Conservation (phyloP, 1,140 invertebrate species). For the Trigoniulus corallinus region DNA sequence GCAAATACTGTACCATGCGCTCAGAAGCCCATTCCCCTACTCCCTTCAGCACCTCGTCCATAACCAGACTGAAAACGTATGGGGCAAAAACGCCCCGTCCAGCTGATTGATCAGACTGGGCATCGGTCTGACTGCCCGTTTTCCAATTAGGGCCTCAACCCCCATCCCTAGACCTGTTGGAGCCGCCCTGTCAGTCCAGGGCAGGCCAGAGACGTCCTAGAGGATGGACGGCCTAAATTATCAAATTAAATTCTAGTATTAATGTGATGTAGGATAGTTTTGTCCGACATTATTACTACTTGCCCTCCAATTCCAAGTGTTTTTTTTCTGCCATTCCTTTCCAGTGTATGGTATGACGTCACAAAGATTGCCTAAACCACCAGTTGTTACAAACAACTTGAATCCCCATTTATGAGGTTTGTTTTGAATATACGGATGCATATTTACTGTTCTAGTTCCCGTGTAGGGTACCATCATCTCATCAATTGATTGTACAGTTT, state of each 20-base stretch:
- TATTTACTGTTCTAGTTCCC: not conserved
- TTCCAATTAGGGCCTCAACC: too few species aligned
- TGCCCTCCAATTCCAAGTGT: not conserved
- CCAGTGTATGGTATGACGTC: not conserved
- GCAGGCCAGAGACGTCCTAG: too few species aligned
- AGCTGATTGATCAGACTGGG: too few species aligned
- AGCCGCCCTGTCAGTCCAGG: too few species aligned
- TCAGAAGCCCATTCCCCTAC: too few species aligned
- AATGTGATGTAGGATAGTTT: not conserved
- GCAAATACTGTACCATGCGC: too few species aligned
- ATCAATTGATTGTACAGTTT: not conserved
- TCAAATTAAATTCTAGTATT: not conserved
- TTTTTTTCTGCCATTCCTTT: not conserved
- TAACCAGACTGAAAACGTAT: too few species aligned
- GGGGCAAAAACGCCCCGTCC: too few species aligned
- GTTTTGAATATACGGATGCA: not conserved
- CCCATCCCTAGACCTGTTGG: too few species aligned
- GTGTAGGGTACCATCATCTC: not conserved
- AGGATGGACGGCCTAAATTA: too few species aligned
- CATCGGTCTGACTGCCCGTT: too few species aligned
- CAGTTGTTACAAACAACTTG: not conserved
- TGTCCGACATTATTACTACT: not conserved
- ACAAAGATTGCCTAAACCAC: not conserved
- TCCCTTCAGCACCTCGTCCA: too few species aligned
- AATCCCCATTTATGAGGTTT: not conserved